Conservation (phyloP, 1,140 invertebrate genomes). For the Magallana angulata region DNA sequence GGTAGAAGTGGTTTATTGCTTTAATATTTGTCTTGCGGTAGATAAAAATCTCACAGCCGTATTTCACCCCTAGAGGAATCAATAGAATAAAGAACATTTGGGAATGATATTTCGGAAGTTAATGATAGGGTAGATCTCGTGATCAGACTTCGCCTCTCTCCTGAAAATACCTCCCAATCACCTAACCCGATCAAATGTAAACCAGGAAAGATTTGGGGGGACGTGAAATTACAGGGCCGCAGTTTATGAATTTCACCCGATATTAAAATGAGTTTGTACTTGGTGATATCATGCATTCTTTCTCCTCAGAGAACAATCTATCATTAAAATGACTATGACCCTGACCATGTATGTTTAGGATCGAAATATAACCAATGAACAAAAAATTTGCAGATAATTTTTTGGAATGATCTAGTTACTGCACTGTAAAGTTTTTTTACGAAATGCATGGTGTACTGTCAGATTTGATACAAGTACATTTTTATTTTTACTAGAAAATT, state of each 20-base stretch:
- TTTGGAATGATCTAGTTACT: too few relatives aligned
- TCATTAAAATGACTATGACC: not conserved
- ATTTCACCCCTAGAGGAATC: slow-evolving; percentile 13
- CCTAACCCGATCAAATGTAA: slow-evolving; percentile 14
- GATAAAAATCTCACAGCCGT: slow-evolving; percentile 29
- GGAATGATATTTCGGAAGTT: slow-evolving; percentile 27
- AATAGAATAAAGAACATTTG: slow-evolving; percentile 15
- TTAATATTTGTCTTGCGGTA: slow-evolving; percentile 31
- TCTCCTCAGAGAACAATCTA: not conserved
- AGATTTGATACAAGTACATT: not conserved
- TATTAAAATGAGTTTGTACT: slow-evolving; percentile 5
- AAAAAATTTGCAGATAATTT: too few relatives aligned
- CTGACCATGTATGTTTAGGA: too few relatives aligned
- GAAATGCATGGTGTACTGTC: too few relatives aligned
- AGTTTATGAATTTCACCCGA: not conserved
- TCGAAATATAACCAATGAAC: too few relatives aligned
- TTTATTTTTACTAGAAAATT: not conserved
- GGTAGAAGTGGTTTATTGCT: not conserved
- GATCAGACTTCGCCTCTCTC: slow-evolving; percentile 2
- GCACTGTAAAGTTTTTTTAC: too few relatives aligned
- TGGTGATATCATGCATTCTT: not conserved
- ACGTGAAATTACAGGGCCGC: slow-evolving; percentile 1
- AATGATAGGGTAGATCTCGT: not conserved
- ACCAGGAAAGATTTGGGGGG: slow-evolving; percentile 29
- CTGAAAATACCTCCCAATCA: not conserved